A percentile compares a stretch with the other conserved stretches of the same genome.
These are phyloP conservation scores for Pseudoips prasinana DNA, from an alignment of 2,888 invertebrate genomes.

Conservation along the genomic window DNA sequence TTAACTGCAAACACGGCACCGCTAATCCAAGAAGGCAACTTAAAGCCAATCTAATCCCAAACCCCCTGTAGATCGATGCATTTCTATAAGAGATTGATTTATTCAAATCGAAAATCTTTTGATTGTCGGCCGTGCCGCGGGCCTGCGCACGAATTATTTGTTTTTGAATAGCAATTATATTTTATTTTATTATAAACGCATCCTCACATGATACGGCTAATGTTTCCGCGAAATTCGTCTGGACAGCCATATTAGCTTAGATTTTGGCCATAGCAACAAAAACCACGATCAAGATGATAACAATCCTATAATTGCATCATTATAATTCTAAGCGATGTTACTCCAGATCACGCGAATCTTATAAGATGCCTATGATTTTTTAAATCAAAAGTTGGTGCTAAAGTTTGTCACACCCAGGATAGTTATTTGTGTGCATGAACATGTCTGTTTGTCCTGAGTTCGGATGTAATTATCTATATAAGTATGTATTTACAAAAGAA, in stretches of 20 bases:
- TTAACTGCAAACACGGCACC: no score
- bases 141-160: conserved; percentile 69
- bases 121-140: conserved; percentile 71
- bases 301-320: conserved; percentile 53
- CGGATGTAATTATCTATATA: no score
- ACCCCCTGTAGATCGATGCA: conserved; percentile 66
- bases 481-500: no score
- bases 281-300: conserved; percentile 38
- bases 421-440: no score
- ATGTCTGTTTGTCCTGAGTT: no score
- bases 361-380: background rate
- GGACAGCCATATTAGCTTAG: conserved; percentile 34
- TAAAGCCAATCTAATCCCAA: background rate
- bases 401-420: no score
- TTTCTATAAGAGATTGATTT: conserved; percentile 79
- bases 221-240: conserved; percentile 74
- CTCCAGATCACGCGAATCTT: conserved; percentile 23
- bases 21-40: no score
- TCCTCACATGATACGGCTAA: conserved; percentile 68
- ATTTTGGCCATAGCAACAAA: conserved; percentile 35
- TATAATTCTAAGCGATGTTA: conserved; percentile 33
- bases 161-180: conserved; percentile 81
- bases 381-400: no score
- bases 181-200: conserved; percentile 73
- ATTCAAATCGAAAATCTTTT: conserved; percentile 78